Conservation (phyloP, 1,140 invertebrate species). For the Proctacanthus coquilletti region DNA sequence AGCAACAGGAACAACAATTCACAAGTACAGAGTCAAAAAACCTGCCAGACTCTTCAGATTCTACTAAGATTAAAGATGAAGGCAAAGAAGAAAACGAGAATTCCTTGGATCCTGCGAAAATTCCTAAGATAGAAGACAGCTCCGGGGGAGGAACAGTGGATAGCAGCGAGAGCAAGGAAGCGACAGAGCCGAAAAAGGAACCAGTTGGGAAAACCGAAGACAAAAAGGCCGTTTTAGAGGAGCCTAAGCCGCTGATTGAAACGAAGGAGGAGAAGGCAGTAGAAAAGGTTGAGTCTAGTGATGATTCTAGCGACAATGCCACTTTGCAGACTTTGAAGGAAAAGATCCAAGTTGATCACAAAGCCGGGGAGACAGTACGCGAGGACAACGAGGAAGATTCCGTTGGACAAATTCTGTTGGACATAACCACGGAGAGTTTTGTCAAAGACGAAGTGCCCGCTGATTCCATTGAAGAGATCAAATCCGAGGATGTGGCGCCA, state of each 20-base stretch:
- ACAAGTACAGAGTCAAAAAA: neutral
- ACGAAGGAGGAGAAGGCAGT: conserved; percentile 4
- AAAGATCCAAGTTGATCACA: too few species aligned
- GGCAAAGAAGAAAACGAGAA: conserved; percentile 17
- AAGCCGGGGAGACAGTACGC: too few species aligned
- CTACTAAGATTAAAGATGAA: conserved; percentile 23
- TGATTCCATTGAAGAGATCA: too few species aligned
- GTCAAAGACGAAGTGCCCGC: too few species aligned
- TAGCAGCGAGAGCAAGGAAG: conserved; percentile 15
- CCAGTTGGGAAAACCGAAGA: conserved; percentile 2
- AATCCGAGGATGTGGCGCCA: too few species aligned
- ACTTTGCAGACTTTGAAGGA: too few species aligned
- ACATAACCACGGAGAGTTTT: too few species aligned
- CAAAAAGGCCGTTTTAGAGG: too few species aligned
- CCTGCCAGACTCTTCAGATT: neutral
- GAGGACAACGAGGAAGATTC: too few species aligned
- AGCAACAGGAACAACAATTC: neutral
- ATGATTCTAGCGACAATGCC: conserved; percentile 22
- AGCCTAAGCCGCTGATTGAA: neutral
- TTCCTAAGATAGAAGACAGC: conserved; percentile 21
- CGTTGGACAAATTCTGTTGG: too few species aligned
- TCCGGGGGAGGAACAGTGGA: conserved; percentile 20
- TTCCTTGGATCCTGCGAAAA: conserved; percentile 17
- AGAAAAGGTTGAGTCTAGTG: conserved; percentile 12
- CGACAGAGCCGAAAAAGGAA: conserved; percentile 9